Base-by-base conservation (phyloP, 1,140 invertebrate genomes). In the Aphidius gifuensis region DNA sequence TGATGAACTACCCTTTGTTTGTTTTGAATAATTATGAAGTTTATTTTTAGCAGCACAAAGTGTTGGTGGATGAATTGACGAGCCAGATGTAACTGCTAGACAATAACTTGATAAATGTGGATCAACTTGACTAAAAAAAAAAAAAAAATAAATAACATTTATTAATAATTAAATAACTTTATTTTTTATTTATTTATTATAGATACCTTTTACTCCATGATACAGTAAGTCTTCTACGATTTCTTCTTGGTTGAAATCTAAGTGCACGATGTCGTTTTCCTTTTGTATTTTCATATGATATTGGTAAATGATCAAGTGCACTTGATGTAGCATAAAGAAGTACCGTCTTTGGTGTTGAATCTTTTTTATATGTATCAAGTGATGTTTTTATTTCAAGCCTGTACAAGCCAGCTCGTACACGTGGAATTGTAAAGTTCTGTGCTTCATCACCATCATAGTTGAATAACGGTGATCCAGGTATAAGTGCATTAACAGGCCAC, bases 121-220 rank as follows among this genome's bases (percentile, higher is more conserved):
- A 71, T 79, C 74, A 43, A 73, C 67, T 53, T 74, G 71, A 67
- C 80, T 81, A 32, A 50, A 57, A 50, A n/a, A 7, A 54, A 50
- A 23, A 43, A 2, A 54, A 38, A 3, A 5, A 50, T 16, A 53
- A 32, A 55, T 40, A 40, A 9, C 11, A 40, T n/a, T 55, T 55
- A 8, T 21, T 16, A 53, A 16, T 53, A 8, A 23, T 53, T 40
- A 23, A 9, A 3, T 9, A 32, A 48, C 6, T 9, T 8, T 38
- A 16, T 11, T 23, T 6, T 45, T 50, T 45, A 45, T 42, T 6
- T 32, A 48, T 46, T 9, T 2, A 23, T 46, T 42, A 21, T 23
- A 48, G 3, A 1, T 67, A 80, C 79, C 76, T 79, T 67, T 77
- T 78, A 64, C 74, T 76, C 79, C 79, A 81, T 6, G 79, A 80